Conservation (phyloP, 2,797 vertebrate species). For the Betta splendens region DNA sequence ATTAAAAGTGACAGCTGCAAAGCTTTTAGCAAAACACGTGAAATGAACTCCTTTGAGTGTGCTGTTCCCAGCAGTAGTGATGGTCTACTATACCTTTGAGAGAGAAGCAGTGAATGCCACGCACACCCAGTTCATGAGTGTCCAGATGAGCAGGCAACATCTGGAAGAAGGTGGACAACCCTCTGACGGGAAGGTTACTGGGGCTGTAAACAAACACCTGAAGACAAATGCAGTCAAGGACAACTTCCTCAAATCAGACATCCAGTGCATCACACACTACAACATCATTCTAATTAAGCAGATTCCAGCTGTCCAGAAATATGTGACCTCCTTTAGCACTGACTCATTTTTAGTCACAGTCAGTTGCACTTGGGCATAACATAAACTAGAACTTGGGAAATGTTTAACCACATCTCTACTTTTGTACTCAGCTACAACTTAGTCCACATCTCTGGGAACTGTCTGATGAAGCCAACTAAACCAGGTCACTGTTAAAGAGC, state of each 20-base stretch:
- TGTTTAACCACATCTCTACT: constrained; percentile 2
- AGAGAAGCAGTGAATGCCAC: constrained; percentile 42
- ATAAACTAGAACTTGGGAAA: neutral
- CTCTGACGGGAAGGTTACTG: constrained; percentile 72
- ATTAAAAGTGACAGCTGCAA: neutral
- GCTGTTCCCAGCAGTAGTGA: constrained; percentile 14
- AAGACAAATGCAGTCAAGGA: constrained; percentile 66
- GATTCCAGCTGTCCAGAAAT: neutral
- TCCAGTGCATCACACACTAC: neutral
- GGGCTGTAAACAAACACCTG: constrained; percentile 78
- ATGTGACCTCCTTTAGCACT: neutral
- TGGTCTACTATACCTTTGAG: constrained; percentile 64
- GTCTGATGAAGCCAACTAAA: neutral
- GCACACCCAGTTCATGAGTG: constrained; percentile 67
- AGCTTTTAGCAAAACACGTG: neutral
- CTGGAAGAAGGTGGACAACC: constrained; percentile 66
- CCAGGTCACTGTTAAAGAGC: neutral
- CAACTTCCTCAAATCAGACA: constrained; percentile 23
- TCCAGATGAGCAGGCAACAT: constrained; percentile 65
- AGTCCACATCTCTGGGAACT: neutral
- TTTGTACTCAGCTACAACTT: constrained; percentile 6
- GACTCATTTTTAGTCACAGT: neutral
- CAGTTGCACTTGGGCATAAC: neutral
- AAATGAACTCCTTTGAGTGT: neutral
- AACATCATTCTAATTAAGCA: neutral